These are phyloP conservation scores for Drosophila tristis DNA, from an alignment of 1,140 invertebrate genomes.

Conservation along the genomic window DNA sequence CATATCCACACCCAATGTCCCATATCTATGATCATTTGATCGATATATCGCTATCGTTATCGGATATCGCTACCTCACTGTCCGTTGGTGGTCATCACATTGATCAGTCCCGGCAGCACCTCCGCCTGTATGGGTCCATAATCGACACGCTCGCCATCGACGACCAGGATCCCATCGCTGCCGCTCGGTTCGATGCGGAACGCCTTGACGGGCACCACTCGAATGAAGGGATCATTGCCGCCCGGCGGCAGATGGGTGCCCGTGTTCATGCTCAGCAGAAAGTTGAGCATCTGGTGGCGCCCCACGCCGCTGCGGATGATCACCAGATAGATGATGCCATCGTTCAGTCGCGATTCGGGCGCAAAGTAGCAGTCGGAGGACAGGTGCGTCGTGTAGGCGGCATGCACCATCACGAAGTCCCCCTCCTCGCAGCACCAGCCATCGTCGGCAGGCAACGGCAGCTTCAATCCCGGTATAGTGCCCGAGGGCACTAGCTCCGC, in stretches of 20 bases:
- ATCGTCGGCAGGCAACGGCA: constrained; percentile 57
- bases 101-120: constrained; percentile 92
- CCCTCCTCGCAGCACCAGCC: constrained; percentile 92
- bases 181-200: constrained; percentile 94
- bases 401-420: constrained; percentile 95
- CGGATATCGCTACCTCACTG: neutral
- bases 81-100: constrained; percentile 87
- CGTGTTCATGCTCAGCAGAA: constrained; percentile 90
- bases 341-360: constrained; percentile 92
- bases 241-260: constrained; percentile 88
- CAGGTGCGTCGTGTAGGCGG: constrained; percentile 94
- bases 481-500: constrained; percentile 89
- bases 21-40: too few relatives aligned
- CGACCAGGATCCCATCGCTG: constrained; percentile 90
- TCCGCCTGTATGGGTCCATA: constrained; percentile 95
- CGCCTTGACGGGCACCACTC: constrained; percentile 93
- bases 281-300: constrained; percentile 90
- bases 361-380: constrained; percentile 93
- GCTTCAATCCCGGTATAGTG: constrained; percentile 90
- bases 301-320: constrained; percentile 91
- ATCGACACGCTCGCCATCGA: constrained; percentile 95
- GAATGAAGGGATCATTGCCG: constrained; percentile 85
- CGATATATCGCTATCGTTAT: too few relatives aligned
- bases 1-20: too few relatives aligned
- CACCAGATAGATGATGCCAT: constrained; percentile 95